A percentile compares a stretch with the other conserved stretches of the same genome.
These are phyloP conservation scores for Monochamus saltuarius DNA, from an alignment of 1,140 invertebrate genomes.

Conservation along the genomic window DNA sequence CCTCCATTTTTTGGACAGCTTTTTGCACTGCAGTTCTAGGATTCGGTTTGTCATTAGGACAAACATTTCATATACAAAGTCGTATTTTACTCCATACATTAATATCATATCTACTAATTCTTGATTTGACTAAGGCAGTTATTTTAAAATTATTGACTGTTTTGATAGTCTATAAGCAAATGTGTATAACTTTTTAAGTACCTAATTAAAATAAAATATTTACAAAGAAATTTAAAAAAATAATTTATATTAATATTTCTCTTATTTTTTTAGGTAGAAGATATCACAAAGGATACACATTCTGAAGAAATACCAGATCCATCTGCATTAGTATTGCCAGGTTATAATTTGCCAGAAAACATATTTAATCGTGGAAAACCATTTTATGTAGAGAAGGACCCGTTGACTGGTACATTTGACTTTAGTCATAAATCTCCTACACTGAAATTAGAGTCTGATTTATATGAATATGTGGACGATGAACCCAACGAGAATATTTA, in stretches of 20 bases:
- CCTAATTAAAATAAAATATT: slow-evolving; percentile 3
- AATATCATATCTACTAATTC: no score
- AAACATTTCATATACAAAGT: no score
- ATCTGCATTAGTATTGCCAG: slow-evolving; percentile 45
- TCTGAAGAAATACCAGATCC: slow-evolving; percentile 48
- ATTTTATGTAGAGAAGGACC: slow-evolving; percentile 69
- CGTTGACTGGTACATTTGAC: slow-evolving; percentile 65
- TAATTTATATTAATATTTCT: background rate
- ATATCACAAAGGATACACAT: background rate
- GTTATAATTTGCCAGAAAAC: slow-evolving; percentile 50
- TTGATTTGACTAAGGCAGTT: no score
- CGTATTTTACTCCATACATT: no score
- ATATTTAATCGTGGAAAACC: slow-evolving; percentile 69
- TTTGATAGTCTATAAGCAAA: no score
- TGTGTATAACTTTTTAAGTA: background rate
- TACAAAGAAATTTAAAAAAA: no score
- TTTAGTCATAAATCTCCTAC: slow-evolving; percentile 59
- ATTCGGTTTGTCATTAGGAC: no score
- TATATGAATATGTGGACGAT: slow-evolving; percentile 43
- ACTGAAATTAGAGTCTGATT: slow-evolving; percentile 45
- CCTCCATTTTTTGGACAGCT: no score
- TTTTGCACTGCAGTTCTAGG: no score
- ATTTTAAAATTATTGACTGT: no score
- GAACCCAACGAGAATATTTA: slow-evolving; percentile 41
- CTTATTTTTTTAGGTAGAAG: background rate